Conservation (phyloP, 2,113 vertebrate genomes). For the Protobothrops flavoviridis region DNA sequence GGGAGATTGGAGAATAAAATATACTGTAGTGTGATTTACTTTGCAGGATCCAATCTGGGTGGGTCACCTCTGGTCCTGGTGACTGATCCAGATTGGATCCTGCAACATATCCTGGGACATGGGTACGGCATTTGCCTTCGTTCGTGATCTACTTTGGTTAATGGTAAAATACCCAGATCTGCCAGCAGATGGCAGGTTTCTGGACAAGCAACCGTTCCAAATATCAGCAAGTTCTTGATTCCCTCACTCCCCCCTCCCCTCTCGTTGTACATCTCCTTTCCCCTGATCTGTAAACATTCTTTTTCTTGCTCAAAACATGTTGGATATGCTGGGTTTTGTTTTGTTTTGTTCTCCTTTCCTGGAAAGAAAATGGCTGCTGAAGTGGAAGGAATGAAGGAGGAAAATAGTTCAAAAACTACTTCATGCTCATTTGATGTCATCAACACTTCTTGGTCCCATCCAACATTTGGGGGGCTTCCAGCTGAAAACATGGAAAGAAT, state of each 20-base stretch:
- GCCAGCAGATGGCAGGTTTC: slow-evolving; percentile 30
- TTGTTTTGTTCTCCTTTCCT: neutral
- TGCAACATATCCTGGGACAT: no score
- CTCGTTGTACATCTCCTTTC: neutral
- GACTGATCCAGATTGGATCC: no score
- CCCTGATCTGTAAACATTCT: neutral
- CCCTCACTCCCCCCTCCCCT: neutral
- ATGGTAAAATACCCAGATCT: slow-evolving; percentile 4
- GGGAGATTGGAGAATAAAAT: no score
- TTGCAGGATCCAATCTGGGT: no score
- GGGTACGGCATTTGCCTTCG: neutral
- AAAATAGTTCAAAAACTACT: neutral
- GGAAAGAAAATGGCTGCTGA: slow-evolving; percentile 1
- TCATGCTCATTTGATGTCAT: neutral
- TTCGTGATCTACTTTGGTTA: neutral
- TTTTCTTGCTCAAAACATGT: slow-evolving; percentile 12
- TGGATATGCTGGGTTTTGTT: neutral
- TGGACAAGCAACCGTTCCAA: neutral
- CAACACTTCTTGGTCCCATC: neutral
- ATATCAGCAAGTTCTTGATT: neutral
- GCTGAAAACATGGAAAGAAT: neutral
- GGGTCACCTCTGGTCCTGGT: no score
- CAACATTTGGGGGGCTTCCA: neutral
- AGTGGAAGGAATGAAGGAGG: neutral
- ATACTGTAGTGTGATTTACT: no score